Evolutionary conservation across 2,113 vertebrate genomes (phyloP), one percentile per base, ranked within the genome.

Genomic region (Rostratula benghalensis): DNA sequence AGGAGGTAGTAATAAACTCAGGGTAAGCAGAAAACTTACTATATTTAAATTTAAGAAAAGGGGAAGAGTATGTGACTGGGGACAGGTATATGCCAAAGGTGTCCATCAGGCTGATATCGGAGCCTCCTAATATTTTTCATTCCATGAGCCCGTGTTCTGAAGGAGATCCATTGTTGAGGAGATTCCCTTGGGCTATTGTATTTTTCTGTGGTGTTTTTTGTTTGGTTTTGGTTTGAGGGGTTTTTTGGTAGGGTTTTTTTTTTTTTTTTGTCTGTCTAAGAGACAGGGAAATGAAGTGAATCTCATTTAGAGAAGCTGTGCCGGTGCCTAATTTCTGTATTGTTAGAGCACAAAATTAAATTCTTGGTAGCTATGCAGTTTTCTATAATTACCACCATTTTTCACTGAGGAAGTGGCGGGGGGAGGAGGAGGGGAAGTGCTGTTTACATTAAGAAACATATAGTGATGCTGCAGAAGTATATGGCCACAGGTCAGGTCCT

Each of bases 281-380:
- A 92, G 82, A 85, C 81, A 74, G 39, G 92, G 81, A 93, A 94
- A 92, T 86, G 31, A 89, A 89, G 75, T 20, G 23, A 88, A 85
- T 87, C 90, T 94, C 76, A 84, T 94, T 95, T 90, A 57, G 56
- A 69, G 70, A 41, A 93, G 71, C 79, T 78, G 65, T 81, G 56
- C 60, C 7, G 3, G 39, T 82, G 82, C 81, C 89, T 95, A 87
- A 87, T 94, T 93, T 94, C 81, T 94, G 59, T 94, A 70, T 90
- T 96, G 90, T 90, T 87, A 94, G 87, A 89, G 69, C 45, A 93
- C 37, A 91, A 71, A 96, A 95, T 96, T 86, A 96, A 94, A 89
- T 95, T 95, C 73, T 59, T 93, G 54, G 76, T 68, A 43, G 61
- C 82, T 86, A 24, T 64, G 93, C 85, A 94, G 86, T 90, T 96